phyloP scores from a whole-genome alignment of 2,797 vertebrate species.

The Macropus fuliginosus region DNA sequence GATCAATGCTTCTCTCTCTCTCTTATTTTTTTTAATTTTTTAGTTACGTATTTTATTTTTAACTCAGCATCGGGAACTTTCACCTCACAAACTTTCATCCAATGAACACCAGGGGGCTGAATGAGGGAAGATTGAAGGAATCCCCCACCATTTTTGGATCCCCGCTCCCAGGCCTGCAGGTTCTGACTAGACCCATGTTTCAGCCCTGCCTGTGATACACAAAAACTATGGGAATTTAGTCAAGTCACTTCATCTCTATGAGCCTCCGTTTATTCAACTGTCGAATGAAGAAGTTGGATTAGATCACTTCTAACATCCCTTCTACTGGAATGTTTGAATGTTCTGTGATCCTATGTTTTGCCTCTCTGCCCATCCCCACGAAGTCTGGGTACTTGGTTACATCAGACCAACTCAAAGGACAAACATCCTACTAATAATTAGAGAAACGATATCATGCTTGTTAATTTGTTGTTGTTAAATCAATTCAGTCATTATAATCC shows the following conservation, averaged over 20 bases:
- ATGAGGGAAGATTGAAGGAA: too few relatives aligned
- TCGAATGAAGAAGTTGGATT: neutral
- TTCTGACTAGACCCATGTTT: too few relatives aligned
- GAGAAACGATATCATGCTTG: neutral
- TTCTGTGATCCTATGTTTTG: neutral
- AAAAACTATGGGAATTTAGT: neutral
- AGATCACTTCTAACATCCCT: neutral
- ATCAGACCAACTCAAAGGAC: neutral
- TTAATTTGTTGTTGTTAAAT: too few relatives aligned
- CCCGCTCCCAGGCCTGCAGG: too few relatives aligned
- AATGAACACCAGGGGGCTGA: too few relatives aligned
- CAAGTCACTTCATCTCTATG: neutral
- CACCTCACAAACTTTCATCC: too few relatives aligned
- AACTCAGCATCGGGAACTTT: too few relatives aligned
- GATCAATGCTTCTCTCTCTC: too few relatives aligned
- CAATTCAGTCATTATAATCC: too few relatives aligned
- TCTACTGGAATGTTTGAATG: neutral
- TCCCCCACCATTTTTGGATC: too few relatives aligned
- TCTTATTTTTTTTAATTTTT: too few relatives aligned
- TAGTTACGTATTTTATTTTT: too few relatives aligned
- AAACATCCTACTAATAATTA: neutral
- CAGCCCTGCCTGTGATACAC: neutral
- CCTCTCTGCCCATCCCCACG: neutral
- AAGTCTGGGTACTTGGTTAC: neutral
- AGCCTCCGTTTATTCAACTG: neutral